phyloP scores from a whole-genome alignment of 30 jellyfish, hydroid and myxozoan genomes.

The Hydra vulgaris region DNA sequence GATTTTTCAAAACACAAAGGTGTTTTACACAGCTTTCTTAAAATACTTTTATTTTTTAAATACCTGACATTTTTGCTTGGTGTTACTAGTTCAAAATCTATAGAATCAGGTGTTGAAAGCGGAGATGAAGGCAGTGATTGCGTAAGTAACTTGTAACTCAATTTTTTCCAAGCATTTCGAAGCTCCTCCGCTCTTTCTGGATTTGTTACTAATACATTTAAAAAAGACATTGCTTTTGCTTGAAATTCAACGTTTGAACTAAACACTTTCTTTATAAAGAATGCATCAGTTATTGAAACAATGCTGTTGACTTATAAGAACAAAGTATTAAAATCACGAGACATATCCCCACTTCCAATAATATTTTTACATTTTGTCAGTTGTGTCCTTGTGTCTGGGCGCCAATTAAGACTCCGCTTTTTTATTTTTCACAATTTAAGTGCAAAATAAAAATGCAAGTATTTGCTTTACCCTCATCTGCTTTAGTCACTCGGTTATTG shows the following conservation, averaged over 20 bases:
- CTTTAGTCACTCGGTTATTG: no score
- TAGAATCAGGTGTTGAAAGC: slow-evolving; percentile 20
- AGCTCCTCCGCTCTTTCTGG: slow-evolving; percentile 13
- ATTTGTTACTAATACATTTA: slow-evolving; percentile 1
- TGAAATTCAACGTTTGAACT: not conserved
- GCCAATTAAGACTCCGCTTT: not conserved
- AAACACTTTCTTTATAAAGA: not conserved
- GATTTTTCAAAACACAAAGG: not conserved
- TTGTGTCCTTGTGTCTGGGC: not conserved
- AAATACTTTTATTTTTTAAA: no score
- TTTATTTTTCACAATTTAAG: no score
- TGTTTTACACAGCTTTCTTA: not conserved
- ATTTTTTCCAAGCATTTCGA: slow-evolving; percentile 13
- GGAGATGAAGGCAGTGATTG: slow-evolving; percentile 20
- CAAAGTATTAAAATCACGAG: not conserved
- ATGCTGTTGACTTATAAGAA: not conserved
- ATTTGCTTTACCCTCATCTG: no score
- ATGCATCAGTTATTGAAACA: not conserved
- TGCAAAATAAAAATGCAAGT: no score
- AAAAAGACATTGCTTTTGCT: slow-evolving; percentile 7
- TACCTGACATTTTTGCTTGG: not conserved
- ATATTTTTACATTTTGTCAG: not conserved
- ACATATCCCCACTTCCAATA: not conserved
- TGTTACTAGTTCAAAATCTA: not conserved
- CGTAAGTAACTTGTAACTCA: slow-evolving; percentile 2